Percentiles rank a stretch among this genome's conserved stretches.
phyloP scores from a whole-genome alignment of 1,140 invertebrate genomes.

The Zeugodacus cucurbitae region DNA sequence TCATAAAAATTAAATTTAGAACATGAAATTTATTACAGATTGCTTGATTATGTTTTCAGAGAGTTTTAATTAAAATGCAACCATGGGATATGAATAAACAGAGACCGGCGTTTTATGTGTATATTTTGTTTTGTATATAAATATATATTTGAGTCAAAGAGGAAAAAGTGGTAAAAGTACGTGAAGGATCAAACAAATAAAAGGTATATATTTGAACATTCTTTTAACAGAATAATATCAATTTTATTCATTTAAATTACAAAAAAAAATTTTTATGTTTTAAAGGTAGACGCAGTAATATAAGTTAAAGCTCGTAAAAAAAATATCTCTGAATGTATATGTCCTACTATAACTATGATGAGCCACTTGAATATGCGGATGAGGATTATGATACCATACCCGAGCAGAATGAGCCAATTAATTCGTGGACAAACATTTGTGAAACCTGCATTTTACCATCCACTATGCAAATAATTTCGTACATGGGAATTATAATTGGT shows the following conservation, averaged over 20 bases:
- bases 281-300: neutral
- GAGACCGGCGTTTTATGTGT: neutral
- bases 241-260: too few relatives aligned
- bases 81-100: neutral
- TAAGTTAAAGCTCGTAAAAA: neutral
- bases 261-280: too few relatives aligned
- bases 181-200: too few relatives aligned
- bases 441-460: constrained; percentile 50
- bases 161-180: too few relatives aligned
- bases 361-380: neutral
- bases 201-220: too few relatives aligned
- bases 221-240: too few relatives aligned
- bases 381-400: constrained; percentile 32
- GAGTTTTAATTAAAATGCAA: neutral
- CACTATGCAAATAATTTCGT: constrained; percentile 45
- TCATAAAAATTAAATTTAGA: too few relatives aligned
- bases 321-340: neutral
- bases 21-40: too few relatives aligned
- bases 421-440: constrained; percentile 41
- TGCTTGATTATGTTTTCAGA: too few relatives aligned
- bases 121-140: too few relatives aligned
- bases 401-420: neutral
- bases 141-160: too few relatives aligned
- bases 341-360: constrained; percentile 47
- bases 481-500: constrained; percentile 48